Evolutionary conservation across 2,113 vertebrate genomes (phyloP), one percentile per base, ranked within the genome.

Genomic region (Setophaga petechia): DNA sequence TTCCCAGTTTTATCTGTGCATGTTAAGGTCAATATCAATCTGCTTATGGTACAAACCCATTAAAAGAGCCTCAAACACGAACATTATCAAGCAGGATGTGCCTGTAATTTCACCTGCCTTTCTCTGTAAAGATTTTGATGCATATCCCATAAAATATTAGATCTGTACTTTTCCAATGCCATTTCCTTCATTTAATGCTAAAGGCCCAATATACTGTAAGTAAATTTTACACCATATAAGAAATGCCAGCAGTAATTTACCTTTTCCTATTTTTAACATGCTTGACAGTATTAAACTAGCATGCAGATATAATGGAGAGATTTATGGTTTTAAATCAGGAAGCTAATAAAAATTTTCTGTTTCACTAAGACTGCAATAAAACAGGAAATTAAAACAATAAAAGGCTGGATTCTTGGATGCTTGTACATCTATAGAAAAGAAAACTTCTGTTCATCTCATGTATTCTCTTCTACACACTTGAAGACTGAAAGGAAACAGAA

Each of bases 21-120:
- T n/a, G 74, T 66, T 95, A 82, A 94, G 87, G 87, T 89, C 91
- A 94, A 5, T 57, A 86, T 69, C 73, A 51, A 12, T 31, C 49
- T 81, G 49, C 58, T 69, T 47, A 94, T 35, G 73, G 75, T 41
- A 86, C 28, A 91, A 86, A 89, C 54, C 37, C 63, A 61, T 66
- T 77, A 72, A 37, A 74, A 77, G 46, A 44, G 24, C 57, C 54
- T 81, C 44, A 66, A 15, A 63, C 27, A 77, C 0, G 4, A 88
- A 31, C 46, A 43, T 1, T 73, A 27, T 72, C 44, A 80, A 65
- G 33, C 15, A 75, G 18, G 37, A 89, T 62, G 33, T 72, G 23
- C 12, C 51, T 61, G 23, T 49, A 81, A 75, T 93, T 86, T 87
- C 62, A 83, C 49, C 39, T 79, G 78, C 27, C 20, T 54, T 85